Base-by-base conservation (phyloP, 1,140 invertebrate species). In the Cotesia vestalis region DNA sequence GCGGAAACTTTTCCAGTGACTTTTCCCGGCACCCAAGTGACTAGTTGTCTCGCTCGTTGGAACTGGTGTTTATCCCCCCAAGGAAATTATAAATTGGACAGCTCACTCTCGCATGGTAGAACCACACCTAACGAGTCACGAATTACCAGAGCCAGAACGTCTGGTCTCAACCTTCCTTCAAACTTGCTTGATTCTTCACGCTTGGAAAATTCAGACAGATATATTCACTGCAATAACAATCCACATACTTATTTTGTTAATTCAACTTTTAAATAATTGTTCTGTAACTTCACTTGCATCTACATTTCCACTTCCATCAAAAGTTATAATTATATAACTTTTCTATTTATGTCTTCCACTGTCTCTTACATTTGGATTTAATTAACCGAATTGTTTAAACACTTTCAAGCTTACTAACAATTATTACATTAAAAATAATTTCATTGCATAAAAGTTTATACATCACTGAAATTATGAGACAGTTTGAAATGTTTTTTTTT, bases 51-150 rank as follows among this genome's bases (percentile, higher is more conserved):
- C 17, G 3, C 53, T 73, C 66, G 36, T 62, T 36, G 34, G n/a
- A 55, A 46, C 38, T 17, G 9, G n/a, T 64, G 57, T 12, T 12
- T 5, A 20, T 40, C 51, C 71, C 78, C 76, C 77, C 69, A 72
- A 78, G 73, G 75, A 79, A 79, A 78, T 79, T 79, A 79, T 74
- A 78, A 77, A 79, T 77, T 77, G 75, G 74, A 78, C 72, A 77
- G 75, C 67, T 73, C 73, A 60, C 66, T 73, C 53, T 46, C 38
- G 8, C 46, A 68, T 73, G 35, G 66, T 67, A 38, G 63, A 38
- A 66, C 20, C 59, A 61, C 20, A 14, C 64, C 52, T 66, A 63
- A 66, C 70, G 60, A 72, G 34, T 66, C 63, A 66, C 40, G 63
- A 66, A 46, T 66, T 40, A 66, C 40, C 38, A 66, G 63, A 66